Evolutionary conservation across 2,113 vertebrate genomes (phyloP).

Genomic region (Antechinus stuartii): DNA sequence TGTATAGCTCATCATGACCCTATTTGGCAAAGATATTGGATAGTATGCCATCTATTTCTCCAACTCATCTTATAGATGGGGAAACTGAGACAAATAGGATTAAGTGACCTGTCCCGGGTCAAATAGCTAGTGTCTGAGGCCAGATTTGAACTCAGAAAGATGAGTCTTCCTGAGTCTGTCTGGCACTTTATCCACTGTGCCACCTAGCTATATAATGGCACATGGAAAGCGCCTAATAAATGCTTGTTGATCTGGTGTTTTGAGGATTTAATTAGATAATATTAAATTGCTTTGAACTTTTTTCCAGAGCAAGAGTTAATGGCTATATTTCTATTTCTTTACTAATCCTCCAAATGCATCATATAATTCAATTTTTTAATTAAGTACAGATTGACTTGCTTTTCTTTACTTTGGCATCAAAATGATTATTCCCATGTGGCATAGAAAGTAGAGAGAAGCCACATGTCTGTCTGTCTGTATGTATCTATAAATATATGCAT

Average conservation of each 20-base stretch:
- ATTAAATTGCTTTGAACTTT: no score
- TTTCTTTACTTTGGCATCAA: neutral
- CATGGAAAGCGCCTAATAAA: no score
- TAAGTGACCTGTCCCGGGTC: neutral
- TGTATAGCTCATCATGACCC: neutral
- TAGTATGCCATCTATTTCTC: neutral
- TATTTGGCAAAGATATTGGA: neutral
- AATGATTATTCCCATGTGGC: neutral
- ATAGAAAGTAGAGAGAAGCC: neutral
- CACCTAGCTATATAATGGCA: no score
- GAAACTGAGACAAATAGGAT: neutral
- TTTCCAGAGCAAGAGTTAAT: neutral
- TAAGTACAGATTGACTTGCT: neutral
- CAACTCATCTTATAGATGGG: neutral
- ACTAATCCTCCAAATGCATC: neutral
- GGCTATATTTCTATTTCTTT: neutral
- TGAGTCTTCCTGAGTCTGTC: no score
- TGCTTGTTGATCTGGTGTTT: no score
- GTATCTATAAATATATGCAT: no score
- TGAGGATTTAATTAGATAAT: no score
- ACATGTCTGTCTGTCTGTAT: no score
- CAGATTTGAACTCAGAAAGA: no score
- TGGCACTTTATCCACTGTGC: no score
- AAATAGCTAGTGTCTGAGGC: no score
- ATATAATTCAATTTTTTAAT: neutral